Percentiles rank a stretch among this genome's conserved stretches.
phyloP scores from a whole-genome alignment of 2,888 invertebrate species.

The Iselma pallidipennis region DNA sequence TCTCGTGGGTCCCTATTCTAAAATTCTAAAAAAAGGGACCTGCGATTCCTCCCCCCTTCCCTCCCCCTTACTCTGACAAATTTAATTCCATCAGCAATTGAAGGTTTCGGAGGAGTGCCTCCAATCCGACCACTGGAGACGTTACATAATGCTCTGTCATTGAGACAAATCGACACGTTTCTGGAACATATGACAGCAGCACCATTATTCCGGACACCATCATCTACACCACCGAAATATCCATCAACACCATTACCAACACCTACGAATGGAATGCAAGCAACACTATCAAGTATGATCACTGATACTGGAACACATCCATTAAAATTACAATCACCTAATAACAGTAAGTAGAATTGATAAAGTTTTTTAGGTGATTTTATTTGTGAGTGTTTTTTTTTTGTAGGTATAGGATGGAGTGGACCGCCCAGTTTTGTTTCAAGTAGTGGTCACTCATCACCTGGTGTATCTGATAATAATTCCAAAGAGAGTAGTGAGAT shows the following conservation, averaged over 20 bases:
- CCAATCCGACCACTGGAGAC: constrained; percentile 97
- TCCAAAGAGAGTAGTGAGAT: constrained; percentile 64
- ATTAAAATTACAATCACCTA: constrained; percentile 56
- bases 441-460: constrained; percentile 80
- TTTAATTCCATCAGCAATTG: constrained; percentile 62
- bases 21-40: background rate
- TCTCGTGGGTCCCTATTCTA: constrained; percentile 20
- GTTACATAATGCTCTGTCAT: constrained; percentile 92
- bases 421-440: constrained; percentile 85
- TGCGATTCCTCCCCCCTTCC: background rate
- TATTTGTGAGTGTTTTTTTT: background rate
- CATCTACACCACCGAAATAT: constrained; percentile 70
- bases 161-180: constrained; percentile 88
- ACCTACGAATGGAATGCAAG: constrained; percentile 45
- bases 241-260: constrained; percentile 61
- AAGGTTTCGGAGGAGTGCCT: constrained; percentile 91
- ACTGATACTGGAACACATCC: constrained; percentile 42
- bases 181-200: constrained; percentile 83
- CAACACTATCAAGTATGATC: constrained; percentile 39
- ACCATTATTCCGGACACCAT: constrained; percentile 73
- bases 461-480: constrained; percentile 65
- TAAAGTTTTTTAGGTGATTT: background rate
- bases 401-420: constrained; percentile 70
- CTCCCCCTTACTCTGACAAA: background rate
- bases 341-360: constrained; percentile 56